phyloP scores from a whole-genome alignment of 64 coral and sea anemone genomes.

The Actinia tenebrosa region DNA sequence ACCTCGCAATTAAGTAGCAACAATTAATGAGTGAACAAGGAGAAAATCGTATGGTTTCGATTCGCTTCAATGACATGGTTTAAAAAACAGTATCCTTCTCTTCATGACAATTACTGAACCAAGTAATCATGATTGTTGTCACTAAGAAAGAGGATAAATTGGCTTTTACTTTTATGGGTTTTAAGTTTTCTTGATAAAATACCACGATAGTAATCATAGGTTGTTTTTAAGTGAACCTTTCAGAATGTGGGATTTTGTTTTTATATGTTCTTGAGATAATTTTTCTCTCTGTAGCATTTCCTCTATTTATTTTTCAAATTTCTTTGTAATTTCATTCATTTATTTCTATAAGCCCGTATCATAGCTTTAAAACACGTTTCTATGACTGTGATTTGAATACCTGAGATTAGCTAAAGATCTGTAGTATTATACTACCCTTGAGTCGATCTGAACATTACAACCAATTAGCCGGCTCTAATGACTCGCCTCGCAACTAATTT shows the following conservation, averaged over 20 bases:
- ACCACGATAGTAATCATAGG: not conserved
- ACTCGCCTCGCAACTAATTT: conserved; percentile 53
- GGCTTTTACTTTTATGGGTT: not conserved
- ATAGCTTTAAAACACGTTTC: not conserved
- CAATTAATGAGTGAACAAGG: conserved; percentile 59
- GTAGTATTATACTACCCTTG: conserved; percentile 22
- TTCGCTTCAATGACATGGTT: conserved; percentile 38
- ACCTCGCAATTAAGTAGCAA: conserved; percentile 44
- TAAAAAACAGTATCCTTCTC: conserved; percentile 31
- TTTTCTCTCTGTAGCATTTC: no score
- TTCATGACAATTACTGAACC: conserved; percentile 39
- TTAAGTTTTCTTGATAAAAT: not conserved
- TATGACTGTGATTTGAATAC: not conserved
- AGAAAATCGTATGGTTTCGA: conserved; percentile 24
- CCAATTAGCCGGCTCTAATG: conserved; percentile 66
- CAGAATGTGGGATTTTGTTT: not conserved
- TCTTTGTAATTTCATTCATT: not conserved
- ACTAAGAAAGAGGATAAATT: not conserved
- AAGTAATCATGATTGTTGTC: not conserved
- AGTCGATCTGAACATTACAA: conserved; percentile 39
- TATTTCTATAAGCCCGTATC: not conserved
- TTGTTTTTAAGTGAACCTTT: not conserved
- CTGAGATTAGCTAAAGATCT: not conserved
- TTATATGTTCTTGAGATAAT: not conserved
- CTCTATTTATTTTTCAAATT: not conserved